Evolutionary conservation across 2,113 vertebrate species (phyloP).

Genomic region (Takifugu bimaculatus): DNA sequence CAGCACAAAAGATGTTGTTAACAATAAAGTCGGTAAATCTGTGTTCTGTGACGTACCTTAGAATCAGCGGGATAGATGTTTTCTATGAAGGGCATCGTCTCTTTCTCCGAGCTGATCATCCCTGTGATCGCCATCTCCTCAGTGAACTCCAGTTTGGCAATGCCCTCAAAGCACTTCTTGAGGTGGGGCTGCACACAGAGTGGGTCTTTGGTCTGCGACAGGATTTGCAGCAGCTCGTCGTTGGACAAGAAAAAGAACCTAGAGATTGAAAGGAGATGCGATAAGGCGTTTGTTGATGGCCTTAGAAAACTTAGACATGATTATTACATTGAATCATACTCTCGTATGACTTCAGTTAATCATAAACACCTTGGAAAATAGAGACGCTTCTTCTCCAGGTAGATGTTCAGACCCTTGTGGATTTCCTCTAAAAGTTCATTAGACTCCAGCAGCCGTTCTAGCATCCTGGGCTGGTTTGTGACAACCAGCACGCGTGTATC

Average conservation of each 20-base stretch:
- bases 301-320: not conserved
- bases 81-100: slow-evolving; percentile 78
- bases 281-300: not conserved
- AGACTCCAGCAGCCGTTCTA: slow-evolving; percentile 82
- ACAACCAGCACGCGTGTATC: slow-evolving; percentile 76
- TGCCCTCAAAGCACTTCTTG: slow-evolving; percentile 96
- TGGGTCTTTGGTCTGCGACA: slow-evolving; percentile 92
- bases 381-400: slow-evolving; percentile 89
- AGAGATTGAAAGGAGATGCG: not conserved
- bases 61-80: slow-evolving; percentile 81
- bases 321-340: not conserved
- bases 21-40: not conserved
- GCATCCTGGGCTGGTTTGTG: slow-evolving; percentile 74
- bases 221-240: slow-evolving; percentile 89
- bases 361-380: slow-evolving; percentile 85
- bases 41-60: slow-evolving; percentile 71
- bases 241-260: slow-evolving; percentile 95
- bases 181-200: slow-evolving; percentile 88
- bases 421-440: slow-evolving; percentile 85
- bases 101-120: slow-evolving; percentile 92
- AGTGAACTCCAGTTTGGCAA: slow-evolving; percentile 84
- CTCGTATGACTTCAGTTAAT: not conserved
- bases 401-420: slow-evolving; percentile 86
- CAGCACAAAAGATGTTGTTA: no score
- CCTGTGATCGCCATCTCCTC: slow-evolving; percentile 78